Evolutionary conservation across 30 jellyfish, hydroid and myxozoan genomes (phyloP).

Genomic region (Turritopsis dohrnii): DNA sequence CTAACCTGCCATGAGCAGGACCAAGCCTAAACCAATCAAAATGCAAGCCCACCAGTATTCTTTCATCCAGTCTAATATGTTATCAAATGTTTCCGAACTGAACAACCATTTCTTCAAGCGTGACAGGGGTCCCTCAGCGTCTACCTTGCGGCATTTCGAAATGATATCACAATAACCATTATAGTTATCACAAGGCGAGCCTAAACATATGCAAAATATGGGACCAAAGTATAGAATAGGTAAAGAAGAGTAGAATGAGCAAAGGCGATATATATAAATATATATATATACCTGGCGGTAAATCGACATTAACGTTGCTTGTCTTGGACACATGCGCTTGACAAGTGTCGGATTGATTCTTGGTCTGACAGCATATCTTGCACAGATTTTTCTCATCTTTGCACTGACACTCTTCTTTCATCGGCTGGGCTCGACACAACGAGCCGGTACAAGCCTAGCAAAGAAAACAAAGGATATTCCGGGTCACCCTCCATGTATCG

Average conservation of each 20-base stretch:
- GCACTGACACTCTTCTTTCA: conserved; percentile 69
- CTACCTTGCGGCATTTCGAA: conserved; percentile 81
- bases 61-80: conserved; percentile 69
- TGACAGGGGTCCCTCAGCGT: conserved; percentile 90
- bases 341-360: conserved; percentile 48
- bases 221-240: neutral
- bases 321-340: conserved; percentile 1
- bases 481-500: no score
- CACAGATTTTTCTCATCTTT: conserved; percentile 37
- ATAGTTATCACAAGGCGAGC: conserved; percentile 82
- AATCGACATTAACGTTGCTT: neutral
- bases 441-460: conserved; percentile 82
- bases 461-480: neutral
- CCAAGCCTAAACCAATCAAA: conserved; percentile 70
- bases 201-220: conserved; percentile 31
- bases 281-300: conserved; percentile 25
- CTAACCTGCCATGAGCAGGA: conserved; percentile 85
- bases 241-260: neutral
- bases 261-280: no score
- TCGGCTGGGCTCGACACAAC: conserved; percentile 38
- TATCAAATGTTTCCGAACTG: conserved; percentile 46
- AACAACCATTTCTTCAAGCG: conserved; percentile 62
- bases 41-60: conserved; percentile 94
- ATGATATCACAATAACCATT: conserved; percentile 80
- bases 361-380: conserved; percentile 59